These are phyloP conservation scores for Acanthosepion pharaonis DNA, from an alignment of 2,888 invertebrate species.

Conservation along the genomic window DNA sequence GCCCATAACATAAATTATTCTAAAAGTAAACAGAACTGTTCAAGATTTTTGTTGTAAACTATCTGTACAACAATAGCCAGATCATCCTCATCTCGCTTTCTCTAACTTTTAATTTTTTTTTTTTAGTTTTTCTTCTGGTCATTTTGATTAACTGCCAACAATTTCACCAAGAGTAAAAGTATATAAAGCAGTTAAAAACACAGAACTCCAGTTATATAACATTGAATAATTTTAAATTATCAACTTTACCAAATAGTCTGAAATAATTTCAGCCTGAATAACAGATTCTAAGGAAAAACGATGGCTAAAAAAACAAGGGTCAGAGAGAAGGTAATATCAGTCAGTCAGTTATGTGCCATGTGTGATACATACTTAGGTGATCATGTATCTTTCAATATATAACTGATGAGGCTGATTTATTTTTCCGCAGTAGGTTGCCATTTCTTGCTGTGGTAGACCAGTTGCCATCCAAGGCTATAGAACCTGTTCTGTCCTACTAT, in stretches of 20 bases:
- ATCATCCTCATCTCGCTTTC: neutral
- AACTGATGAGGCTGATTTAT: no score
- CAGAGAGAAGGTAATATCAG: no score
- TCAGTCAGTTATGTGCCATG: no score
- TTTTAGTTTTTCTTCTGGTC: neutral
- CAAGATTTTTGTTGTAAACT: neutral
- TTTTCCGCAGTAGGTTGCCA: no score
- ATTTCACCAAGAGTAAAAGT: neutral
- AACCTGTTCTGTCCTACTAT: no score
- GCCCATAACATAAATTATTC: constrained; percentile 1
- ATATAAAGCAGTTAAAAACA: neutral
- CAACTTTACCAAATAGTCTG: neutral
- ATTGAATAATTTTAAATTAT: neutral
- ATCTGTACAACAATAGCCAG: neutral
- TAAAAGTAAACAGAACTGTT: neutral
- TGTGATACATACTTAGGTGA: no score
- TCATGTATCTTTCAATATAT: no score
- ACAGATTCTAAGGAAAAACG: no score
- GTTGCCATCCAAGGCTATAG: no score
- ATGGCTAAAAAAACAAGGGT: no score
- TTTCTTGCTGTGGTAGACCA: no score
- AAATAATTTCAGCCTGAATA: no score
- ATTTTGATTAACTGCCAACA: neutral
- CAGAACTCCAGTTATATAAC: neutral
- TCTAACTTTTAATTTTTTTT: neutral